Evolutionary conservation across 2,797 vertebrate species (phyloP).

Genomic region (Ptychobarbus kaznakovi): DNA sequence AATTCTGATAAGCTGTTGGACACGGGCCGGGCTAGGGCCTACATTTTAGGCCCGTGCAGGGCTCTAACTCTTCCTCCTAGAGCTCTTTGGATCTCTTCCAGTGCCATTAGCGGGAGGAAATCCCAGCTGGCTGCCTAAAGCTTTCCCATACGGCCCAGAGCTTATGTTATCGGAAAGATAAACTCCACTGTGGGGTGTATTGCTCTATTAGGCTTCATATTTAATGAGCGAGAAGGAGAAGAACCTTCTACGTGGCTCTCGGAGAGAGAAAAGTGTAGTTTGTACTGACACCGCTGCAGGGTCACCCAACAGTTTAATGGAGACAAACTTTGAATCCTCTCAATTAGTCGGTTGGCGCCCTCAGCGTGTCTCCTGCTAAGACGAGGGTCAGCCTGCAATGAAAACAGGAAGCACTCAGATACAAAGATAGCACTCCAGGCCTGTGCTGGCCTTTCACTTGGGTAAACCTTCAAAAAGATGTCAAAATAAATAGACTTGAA

Average conservation of each 20-base stretch:
- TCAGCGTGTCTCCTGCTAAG: slow-evolving; percentile 87
- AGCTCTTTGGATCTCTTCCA: slow-evolving; percentile 85
- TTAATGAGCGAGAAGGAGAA: slow-evolving; percentile 52
- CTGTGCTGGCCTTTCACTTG: slow-evolving; percentile 78
- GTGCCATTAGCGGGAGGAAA: slow-evolving; percentile 86
- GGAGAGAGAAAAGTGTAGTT: slow-evolving; percentile 52
- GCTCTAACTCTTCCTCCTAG: slow-evolving; percentile 54
- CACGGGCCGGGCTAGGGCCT: too few species aligned
- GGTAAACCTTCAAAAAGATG: slow-evolving; percentile 77
- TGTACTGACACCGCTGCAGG: slow-evolving; percentile 60
- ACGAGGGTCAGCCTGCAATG: slow-evolving; percentile 86
- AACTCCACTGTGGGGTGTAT: slow-evolving; percentile 84
- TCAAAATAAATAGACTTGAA: slow-evolving; percentile 76
- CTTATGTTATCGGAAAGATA: slow-evolving; percentile 94
- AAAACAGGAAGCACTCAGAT: slow-evolving; percentile 93
- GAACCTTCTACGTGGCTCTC: slow-evolving; percentile 9
- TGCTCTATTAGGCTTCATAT: slow-evolving; percentile 83
- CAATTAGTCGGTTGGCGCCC: slow-evolving; percentile 87
- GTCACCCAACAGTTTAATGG: slow-evolving; percentile 77
- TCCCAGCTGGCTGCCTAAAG: slow-evolving; percentile 89
- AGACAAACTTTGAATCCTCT: slow-evolving; percentile 83
- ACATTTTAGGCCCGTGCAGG: too few species aligned
- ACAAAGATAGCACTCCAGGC: slow-evolving; percentile 85
- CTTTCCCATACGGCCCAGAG: slow-evolving; percentile 90
- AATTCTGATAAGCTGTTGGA: too few species aligned